A percentile compares a stretch with the other conserved stretches of the same genome.
Evolutionary conservation across 2,797 vertebrate species (phyloP).

Genomic region (Pseudochirops corinnae): DNA sequence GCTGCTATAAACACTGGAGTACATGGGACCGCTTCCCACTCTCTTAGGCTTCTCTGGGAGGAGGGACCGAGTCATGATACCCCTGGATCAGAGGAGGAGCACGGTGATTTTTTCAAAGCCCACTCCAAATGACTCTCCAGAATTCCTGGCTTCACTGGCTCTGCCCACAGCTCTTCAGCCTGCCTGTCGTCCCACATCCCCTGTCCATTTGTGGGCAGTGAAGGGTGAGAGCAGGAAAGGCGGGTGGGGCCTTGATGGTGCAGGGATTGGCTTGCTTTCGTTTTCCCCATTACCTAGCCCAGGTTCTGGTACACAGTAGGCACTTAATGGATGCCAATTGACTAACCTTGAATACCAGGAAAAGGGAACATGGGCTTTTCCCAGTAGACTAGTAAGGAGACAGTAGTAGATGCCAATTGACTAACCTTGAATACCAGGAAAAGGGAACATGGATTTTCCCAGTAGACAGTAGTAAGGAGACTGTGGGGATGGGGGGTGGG

Average conservation of each 20-base stretch:
- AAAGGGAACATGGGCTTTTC: not conserved
- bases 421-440: not conserved
- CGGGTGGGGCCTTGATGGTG: not conserved
- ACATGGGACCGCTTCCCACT: not conserved
- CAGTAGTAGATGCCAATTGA: not conserved
- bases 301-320: not conserved
- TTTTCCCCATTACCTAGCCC: not conserved
- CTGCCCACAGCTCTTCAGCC: not conserved
- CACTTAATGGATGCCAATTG: not conserved
- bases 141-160: not conserved
- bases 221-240: not conserved
- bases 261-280: not conserved
- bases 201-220: not conserved
- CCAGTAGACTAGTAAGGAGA: not conserved
- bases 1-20: not conserved
- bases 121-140: not conserved
- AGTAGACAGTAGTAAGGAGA: not conserved
- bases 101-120: not conserved
- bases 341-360: not conserved
- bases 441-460: not conserved
- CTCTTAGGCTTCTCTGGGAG: not conserved
- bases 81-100: not conserved
- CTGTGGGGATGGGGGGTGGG: not conserved
- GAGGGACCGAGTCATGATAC: not conserved
- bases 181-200: not conserved